Percentiles rank a stretch among this genome's conserved stretches.
phyloP scores from a whole-genome alignment of 2,113 vertebrate species.

The Grantiella picta region DNA sequence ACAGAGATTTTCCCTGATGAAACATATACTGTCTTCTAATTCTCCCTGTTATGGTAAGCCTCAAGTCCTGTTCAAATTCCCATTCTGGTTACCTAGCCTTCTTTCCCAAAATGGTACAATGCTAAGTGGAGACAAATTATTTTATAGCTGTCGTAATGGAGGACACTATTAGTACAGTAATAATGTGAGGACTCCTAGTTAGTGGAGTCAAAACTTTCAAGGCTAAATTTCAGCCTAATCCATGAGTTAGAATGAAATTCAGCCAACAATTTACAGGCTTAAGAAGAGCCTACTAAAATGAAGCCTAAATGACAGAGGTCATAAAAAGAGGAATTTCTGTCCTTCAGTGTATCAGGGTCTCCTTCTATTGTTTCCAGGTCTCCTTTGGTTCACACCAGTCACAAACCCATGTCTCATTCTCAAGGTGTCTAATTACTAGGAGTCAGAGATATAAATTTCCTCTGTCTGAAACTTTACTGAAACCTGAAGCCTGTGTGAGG shows the following conservation, averaged over 20 bases:
- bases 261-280: neutral
- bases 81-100: neutral
- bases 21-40: neutral
- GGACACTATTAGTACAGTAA: neutral
- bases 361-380: neutral
- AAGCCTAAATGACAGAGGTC: neutral
- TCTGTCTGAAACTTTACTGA: neutral
- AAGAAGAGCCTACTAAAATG: neutral
- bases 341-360: neutral
- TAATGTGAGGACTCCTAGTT: neutral
- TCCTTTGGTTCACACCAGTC: neutral
- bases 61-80: slow-evolving; percentile 28
- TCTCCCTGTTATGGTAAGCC: neutral
- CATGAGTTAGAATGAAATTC: neutral
- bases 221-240: neutral
- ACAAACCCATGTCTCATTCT: neutral
- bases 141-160: neutral
- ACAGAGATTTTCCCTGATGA: neutral
- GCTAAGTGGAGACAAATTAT: neutral
- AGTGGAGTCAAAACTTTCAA: neutral
- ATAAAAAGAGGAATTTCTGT: neutral
- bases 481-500: neutral
- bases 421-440: neutral
- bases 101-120: neutral
- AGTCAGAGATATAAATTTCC: neutral